Percentiles rank a stretch among this genome's conserved stretches.
These are phyloP conservation scores for Odocoileus hemionus DNA, from an alignment of 2,113 vertebrate species.

Conservation along the genomic window DNA sequence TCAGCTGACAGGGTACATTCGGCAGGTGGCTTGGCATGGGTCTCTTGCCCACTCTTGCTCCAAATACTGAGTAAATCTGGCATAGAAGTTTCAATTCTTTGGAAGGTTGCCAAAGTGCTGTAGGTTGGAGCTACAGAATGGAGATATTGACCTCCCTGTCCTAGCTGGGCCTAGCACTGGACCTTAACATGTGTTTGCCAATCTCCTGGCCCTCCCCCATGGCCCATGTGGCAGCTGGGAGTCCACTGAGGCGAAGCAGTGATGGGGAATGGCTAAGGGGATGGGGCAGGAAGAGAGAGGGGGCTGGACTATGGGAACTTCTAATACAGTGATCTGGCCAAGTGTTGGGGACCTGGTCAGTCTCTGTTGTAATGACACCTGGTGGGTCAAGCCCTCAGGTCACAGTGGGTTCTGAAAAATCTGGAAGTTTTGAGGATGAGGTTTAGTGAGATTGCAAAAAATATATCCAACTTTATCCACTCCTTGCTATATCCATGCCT, in stretches of 20 bases:
- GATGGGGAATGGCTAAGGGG: background rate
- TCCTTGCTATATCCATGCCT: background rate
- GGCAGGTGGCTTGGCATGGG: background rate
- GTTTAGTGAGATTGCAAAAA: background rate
- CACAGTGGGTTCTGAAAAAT: background rate
- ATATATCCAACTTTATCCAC: too few species aligned
- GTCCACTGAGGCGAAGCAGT: background rate
- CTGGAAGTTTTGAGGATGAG: background rate
- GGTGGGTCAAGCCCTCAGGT: background rate
- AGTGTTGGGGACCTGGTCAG: background rate
- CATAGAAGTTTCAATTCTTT: background rate
- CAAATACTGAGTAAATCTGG: background rate
- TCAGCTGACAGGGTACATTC: background rate
- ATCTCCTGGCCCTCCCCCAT: fast-evolving
- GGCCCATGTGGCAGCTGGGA: background rate
- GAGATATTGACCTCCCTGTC: background rate
- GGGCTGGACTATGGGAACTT: background rate
- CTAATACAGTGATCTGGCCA: background rate
- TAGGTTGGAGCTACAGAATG: background rate
- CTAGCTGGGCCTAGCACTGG: background rate
- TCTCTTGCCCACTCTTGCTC: background rate
- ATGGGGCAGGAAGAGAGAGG: background rate
- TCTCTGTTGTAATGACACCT: background rate
- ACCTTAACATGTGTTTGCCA: background rate
- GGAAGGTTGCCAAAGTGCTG: background rate